Base-by-base conservation (phyloP, 1,140 invertebrate genomes). In the Thaumatotibia leucotreta region DNA sequence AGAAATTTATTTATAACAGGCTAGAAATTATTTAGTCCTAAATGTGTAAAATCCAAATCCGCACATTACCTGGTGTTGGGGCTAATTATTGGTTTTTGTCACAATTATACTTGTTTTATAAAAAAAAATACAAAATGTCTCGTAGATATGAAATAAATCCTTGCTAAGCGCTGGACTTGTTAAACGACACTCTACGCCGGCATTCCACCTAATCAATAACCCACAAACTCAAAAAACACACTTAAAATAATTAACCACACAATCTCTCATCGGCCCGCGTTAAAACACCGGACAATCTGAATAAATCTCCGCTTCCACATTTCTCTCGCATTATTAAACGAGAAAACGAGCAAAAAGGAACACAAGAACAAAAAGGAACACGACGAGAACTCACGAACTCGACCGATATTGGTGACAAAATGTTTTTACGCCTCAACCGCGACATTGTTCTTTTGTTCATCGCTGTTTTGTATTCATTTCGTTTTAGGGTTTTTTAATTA, bases 211-310 rank as follows among this genome's bases (percentile, higher is more conserved):
- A 58, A 58, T 14, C 52, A 58, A 29, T 29, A 58, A 27, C 50
- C 23, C 50, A 27, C 39, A 20, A 49, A 58, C 52, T 14, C 52
- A 14, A 27, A 27, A 58, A 58, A 58, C 52, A 58, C 52, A 58
- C 24, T 58, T 58, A 58, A 58, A 58, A 58, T 58, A 58, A 58
- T 58, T 58, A 58, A 58, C 52, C 52, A 45, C 39, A 45, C 24
- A 58, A 58, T 58, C 52, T 58, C 23, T 27, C 52, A 58, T 58
- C 52, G 23, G 50, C 20, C 50, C 24, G 23, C 52, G 24, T 27
- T 58, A 27, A 58, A 58, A 58, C 52, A 58, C 24, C 24, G n/a
- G 24, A 10, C 24, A 58, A 58, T 58, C 52, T 27, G 23, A 58
- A 58, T 58, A 27, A 27, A 58, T 58, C 52, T 58, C n/a, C 50